Evolutionary conservation across 2,888 invertebrate genomes (phyloP), one percentile per base, ranked within the genome.

Genomic region (Dryobotodes eremita): DNA sequence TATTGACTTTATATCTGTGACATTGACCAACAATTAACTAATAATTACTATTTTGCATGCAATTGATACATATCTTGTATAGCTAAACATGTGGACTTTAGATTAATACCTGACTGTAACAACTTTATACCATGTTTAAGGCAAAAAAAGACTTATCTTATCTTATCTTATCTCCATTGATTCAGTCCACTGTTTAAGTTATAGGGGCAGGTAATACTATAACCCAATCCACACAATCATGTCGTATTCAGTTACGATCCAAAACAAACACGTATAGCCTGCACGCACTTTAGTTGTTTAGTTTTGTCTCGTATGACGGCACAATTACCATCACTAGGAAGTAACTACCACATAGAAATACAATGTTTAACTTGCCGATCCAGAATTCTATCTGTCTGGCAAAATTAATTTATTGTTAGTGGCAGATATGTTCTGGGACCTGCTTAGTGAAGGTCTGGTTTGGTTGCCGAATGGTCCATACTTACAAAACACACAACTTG

Each of bases 401-500:
- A 42, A 64, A 13, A 64, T 64, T n/a, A 64, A 64, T 11, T 15
- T 64, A 42, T 64, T 64, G 23, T 13, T 64, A 42, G 64, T 42
- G 0, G 42, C 42, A 23, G 64, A 64, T 1, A 64, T 13, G 23
- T 42, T 42, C 64, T 42, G 42, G 42, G 42, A 42, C 42, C 42
- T 42, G 42, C 42, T 42, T 42, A 42, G 42, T 42, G 5, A 42
- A 42, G 42, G 42, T 42, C 42, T 42, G 42, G 5, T 42, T 4
- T 5, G 42, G 42, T 42, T 42, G 42, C 42, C 42, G 42, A 42
- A 42, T 42, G 42, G 42, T 42, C 42, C 42, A 42, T 42, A 42
- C 7, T 42, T 80, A 13, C 80, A 77, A 62, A 80, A 80, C 71
- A 71, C 74, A 8, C 15, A 80, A 13, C 23, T 80, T 2, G 77